Percentiles rank a stretch among this genome's conserved stretches.
These are phyloP conservation scores for Oryzias javanicus DNA, from an alignment of 2,113 vertebrate genomes.

Conservation along the genomic window DNA sequence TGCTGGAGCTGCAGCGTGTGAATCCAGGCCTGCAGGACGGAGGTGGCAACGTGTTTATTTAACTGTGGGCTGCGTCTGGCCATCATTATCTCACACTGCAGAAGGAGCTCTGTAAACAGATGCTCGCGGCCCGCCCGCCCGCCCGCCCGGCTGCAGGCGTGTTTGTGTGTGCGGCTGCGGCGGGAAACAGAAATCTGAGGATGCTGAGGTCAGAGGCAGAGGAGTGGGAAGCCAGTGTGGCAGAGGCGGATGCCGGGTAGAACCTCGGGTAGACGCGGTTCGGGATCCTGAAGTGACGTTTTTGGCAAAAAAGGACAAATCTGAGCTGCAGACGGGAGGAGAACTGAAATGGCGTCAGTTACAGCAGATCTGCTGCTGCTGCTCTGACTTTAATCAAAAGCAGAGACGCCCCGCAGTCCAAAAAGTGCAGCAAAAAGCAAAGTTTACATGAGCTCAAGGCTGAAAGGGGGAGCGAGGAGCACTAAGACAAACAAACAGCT, in stretches of 20 bases:
- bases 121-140: conserved; percentile 59
- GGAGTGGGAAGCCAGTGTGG: conserved; percentile 29
- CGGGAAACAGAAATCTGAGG: conserved; percentile 26
- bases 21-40: conserved; percentile 46
- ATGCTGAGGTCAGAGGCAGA: conserved; percentile 44
- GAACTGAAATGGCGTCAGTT: conserved; percentile 52
- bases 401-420: conserved; percentile 62
- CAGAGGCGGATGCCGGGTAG: neutral
- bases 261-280: too few relatives aligned
- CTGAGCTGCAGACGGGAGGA: conserved; percentile 1
- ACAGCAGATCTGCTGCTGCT: conserved; percentile 43
- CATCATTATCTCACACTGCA: conserved; percentile 67
- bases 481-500: conserved; percentile 59
- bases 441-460: conserved; percentile 65
- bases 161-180: conserved; percentile 46
- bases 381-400: conserved; percentile 70
- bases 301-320: conserved; percentile 63
- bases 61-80: conserved; percentile 69
- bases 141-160: conserved; percentile 44
- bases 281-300: conserved; percentile 40
- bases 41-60: conserved; percentile 73
- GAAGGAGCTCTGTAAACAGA: conserved; percentile 66
- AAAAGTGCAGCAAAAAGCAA: conserved; percentile 65
- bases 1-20: conserved; percentile 15
- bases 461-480: conserved; percentile 5